Evolutionary conservation across 2,888 invertebrate genomes (phyloP).

Genomic region (Chymomyza amoena): DNA sequence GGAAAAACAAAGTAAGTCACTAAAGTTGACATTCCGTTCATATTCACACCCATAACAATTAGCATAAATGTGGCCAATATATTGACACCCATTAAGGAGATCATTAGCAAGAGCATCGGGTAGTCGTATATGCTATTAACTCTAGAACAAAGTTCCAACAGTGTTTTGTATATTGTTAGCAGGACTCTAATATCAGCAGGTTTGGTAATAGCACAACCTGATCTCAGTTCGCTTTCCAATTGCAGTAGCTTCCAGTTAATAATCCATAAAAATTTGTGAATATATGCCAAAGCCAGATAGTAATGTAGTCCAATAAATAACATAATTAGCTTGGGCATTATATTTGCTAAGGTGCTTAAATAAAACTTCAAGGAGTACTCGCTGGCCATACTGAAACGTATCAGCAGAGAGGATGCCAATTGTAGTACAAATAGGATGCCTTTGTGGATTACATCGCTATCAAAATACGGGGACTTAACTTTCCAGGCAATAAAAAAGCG

Average conservation of each 20-base stretch:
- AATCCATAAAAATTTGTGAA: constrained; percentile 42
- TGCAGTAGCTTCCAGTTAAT: constrained; percentile 34
- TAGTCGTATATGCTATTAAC: constrained; percentile 31
- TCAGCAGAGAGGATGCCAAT: constrained; percentile 16
- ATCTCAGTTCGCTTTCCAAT: not conserved
- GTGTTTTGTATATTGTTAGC: constrained; percentile 20
- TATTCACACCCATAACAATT: constrained; percentile 31
- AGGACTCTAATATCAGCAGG: not conserved
- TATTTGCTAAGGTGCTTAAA: not conserved
- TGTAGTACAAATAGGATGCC: constrained; percentile 6
- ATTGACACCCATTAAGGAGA: constrained; percentile 29
- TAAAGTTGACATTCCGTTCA: not conserved
- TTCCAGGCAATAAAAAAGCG: not conserved
- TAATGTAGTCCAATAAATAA: constrained; percentile 35
- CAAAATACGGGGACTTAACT: not conserved
- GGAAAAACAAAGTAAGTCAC: not conserved
- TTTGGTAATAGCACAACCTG: not conserved
- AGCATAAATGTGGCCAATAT: constrained; percentile 32
- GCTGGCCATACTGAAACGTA: not conserved
- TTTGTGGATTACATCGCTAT: constrained; percentile 29
- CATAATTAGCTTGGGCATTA: constrained; percentile 3
- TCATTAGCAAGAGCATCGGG: constrained; percentile 26
- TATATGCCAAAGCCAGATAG: constrained; percentile 23
- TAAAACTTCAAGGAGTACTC: not conserved
- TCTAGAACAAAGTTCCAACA: constrained; percentile 23